Percentiles rank a stretch among this genome's conserved stretches.
These are phyloP conservation scores for Perizoma affinitatum DNA, from an alignment of 2,888 invertebrate genomes.

Conservation along the genomic window DNA sequence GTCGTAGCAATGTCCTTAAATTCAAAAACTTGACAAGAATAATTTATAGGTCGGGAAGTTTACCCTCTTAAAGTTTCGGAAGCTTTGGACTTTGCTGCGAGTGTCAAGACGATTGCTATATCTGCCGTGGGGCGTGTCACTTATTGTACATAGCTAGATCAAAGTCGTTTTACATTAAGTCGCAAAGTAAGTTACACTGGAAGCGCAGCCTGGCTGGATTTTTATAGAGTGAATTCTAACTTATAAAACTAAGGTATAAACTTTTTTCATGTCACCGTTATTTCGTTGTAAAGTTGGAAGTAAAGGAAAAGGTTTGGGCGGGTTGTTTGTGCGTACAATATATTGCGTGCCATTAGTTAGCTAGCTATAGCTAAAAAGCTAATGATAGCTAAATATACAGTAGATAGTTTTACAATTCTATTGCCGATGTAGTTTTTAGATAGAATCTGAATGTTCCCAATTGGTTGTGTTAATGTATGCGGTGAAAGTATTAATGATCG, in stretches of 20 bases:
- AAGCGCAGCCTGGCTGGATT: conserved; percentile 23
- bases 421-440: conserved; percentile 36
- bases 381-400: conserved; percentile 65
- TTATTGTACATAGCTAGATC: not conserved
- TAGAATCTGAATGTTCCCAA: conserved; percentile 27
- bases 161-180: no score
- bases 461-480: conserved; percentile 21
- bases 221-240: not conserved
- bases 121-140: no score
- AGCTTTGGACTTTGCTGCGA: no score
- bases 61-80: no score
- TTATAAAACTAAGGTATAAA: conserved; percentile 3
- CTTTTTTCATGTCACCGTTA: conserved; percentile 40
- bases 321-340: conserved; percentile 37
- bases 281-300: conserved; percentile 36
- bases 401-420: conserved; percentile 72
- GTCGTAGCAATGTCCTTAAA: no score
- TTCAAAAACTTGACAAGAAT: no score
- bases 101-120: no score
- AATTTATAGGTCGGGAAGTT: no score
- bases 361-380: conserved; percentile 34
- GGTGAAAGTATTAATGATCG: conserved; percentile 7
- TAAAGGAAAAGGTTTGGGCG: conserved; percentile 35
- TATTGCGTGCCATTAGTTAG: conserved; percentile 71
- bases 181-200: not conserved